Conservation (phyloP, 2,888 invertebrate genomes). For the Eupithecia exiguata region DNA sequence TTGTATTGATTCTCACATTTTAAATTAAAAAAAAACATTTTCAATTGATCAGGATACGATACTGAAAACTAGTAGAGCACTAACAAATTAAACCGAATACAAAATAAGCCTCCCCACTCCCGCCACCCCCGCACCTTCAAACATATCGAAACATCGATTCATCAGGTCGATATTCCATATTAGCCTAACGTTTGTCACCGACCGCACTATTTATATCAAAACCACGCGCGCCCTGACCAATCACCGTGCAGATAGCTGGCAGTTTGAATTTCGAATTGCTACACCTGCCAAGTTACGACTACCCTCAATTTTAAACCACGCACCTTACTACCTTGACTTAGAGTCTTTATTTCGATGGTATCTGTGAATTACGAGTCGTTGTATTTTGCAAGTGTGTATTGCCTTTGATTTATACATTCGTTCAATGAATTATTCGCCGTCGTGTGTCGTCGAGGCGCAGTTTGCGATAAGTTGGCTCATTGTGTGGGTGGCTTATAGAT, state of each 20-base stretch:
- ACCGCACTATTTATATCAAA: conserved; percentile 81
- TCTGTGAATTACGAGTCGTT: conserved; percentile 20
- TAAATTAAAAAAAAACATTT: no score
- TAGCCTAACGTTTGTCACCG: conserved; percentile 62
- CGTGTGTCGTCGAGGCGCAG: conserved; percentile 66
- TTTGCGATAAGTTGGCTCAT: conserved; percentile 62
- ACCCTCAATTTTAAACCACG: conserved; percentile 40
- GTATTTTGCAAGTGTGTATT: conserved; percentile 58
- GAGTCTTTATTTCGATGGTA: conserved; percentile 41
- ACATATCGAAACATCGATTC: conserved; percentile 48
- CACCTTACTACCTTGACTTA: conserved; percentile 32
- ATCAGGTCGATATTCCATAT: conserved; percentile 67
- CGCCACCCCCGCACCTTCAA: conserved; percentile 10
- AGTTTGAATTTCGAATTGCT: conserved; percentile 79
- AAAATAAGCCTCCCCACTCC: neutral
- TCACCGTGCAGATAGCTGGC: conserved; percentile 77
- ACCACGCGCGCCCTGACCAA: conserved; percentile 79
- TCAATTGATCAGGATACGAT: no score
- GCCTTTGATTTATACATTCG: conserved; percentile 79
- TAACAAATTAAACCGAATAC: neutral
- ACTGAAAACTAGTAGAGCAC: no score
- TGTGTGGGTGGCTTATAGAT: conserved; percentile 39
- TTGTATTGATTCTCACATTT: no score
- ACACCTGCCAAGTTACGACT: conserved; percentile 58
- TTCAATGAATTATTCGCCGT: conserved; percentile 79